Evolutionary conservation across 2,797 vertebrate genomes (phyloP).

Genomic region (Hephaestus fuliginosus): DNA sequence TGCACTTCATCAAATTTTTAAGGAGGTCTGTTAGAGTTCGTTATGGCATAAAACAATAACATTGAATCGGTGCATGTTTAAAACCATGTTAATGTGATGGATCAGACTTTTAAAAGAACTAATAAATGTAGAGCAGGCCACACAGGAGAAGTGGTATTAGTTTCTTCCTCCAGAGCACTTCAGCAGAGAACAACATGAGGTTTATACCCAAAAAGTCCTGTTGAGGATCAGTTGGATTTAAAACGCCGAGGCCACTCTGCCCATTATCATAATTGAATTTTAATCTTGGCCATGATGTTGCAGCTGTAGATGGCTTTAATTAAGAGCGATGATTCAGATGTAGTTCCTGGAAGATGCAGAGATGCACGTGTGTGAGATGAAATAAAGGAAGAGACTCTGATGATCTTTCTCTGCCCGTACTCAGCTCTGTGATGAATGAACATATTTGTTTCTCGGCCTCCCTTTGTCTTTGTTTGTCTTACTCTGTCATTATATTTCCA

Average conservation of each 20-base stretch:
- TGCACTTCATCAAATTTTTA: background rate
- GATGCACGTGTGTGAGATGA: background rate
- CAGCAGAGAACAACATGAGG: background rate
- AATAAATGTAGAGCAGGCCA: no score
- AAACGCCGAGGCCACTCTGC: background rate
- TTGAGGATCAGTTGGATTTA: background rate
- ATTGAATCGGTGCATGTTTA: no score
- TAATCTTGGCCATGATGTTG: background rate
- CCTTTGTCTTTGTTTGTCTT: background rate
- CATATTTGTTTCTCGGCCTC: background rate
- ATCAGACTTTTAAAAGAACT: no score
- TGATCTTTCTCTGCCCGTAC: background rate
- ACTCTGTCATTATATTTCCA: no score
- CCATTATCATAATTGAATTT: background rate
- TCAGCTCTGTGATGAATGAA: background rate
- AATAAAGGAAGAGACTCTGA: constrained; percentile 3
- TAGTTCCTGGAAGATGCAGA: constrained; percentile 4
- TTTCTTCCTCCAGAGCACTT: background rate
- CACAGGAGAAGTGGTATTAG: background rate
- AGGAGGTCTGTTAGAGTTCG: no score
- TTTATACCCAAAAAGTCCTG: background rate
- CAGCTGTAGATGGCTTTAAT: background rate
- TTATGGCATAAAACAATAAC: no score
- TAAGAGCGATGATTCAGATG: background rate
- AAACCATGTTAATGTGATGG: no score